These are phyloP conservation scores for Megaceryle alcyon DNA, from an alignment of 2,797 vertebrate genomes.

Conservation along the genomic window DNA sequence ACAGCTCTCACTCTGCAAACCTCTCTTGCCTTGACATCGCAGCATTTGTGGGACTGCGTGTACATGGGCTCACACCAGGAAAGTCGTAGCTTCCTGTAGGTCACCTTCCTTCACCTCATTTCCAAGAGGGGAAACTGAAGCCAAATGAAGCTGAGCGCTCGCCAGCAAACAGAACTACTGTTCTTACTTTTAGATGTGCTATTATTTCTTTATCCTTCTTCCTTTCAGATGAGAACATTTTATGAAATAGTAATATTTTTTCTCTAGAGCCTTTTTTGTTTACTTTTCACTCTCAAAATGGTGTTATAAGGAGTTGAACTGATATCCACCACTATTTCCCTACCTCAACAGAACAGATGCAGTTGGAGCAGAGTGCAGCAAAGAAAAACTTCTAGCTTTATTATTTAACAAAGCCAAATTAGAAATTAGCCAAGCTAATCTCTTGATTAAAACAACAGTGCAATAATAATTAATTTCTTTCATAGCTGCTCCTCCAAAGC, in stretches of 20 bases:
- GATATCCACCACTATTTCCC: background rate
- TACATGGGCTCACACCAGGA: accelerated
- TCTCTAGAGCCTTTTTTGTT: constrained; percentile 14
- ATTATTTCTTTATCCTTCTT: background rate
- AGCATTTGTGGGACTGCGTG: background rate
- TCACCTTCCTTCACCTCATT: background rate
- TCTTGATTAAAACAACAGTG: background rate
- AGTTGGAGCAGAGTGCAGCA: background rate
- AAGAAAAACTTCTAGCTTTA: background rate
- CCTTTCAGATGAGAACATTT: constrained; percentile 22
- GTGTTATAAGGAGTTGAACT: constrained; percentile 26
- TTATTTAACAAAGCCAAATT: background rate
- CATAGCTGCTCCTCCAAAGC: background rate
- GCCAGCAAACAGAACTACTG: background rate
- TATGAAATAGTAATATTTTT: constrained; percentile 18
- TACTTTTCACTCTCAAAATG: constrained; percentile 38
- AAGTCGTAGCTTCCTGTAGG: background rate
- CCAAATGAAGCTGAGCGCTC: background rate
- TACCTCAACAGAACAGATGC: constrained; percentile 1
- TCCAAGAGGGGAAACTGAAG: background rate
- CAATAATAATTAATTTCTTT: background rate
- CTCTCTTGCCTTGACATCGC: background rate
- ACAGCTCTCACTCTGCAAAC: background rate
- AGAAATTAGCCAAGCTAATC: background rate
- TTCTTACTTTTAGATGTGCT: background rate